These are phyloP conservation scores for Dione juno DNA, from an alignment of 2,888 invertebrate species.

Conservation along the genomic window DNA sequence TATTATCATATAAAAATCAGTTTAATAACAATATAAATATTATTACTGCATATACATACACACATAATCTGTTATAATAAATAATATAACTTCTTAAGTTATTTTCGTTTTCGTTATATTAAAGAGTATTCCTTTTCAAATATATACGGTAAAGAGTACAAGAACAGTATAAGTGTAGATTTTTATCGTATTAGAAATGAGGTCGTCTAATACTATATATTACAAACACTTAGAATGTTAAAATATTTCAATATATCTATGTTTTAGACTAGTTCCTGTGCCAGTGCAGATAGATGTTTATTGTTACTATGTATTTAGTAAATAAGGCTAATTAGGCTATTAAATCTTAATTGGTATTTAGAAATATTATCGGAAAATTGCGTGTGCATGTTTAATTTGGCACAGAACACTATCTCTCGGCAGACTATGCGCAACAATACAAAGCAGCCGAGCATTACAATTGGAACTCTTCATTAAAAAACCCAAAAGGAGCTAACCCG, in stretches of 20 bases:
- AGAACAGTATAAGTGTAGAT: slow-evolving; percentile 10
- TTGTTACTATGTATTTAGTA: neutral
- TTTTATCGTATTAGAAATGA: slow-evolving; percentile 15
- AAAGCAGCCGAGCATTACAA: slow-evolving; percentile 39
- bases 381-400: slow-evolving; percentile 5
- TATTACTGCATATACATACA: too few relatives aligned
- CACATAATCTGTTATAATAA: neutral
- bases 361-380: neutral
- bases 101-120: neutral
- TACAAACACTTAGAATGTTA: neutral
- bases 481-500: slow-evolving; percentile 48
- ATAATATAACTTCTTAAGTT: neutral
- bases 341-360: slow-evolving; percentile 9
- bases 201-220: neutral
- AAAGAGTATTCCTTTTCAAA: neutral
- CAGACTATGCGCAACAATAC: slow-evolving; percentile 37
- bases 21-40: too few relatives aligned
- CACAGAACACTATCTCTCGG: slow-evolving; percentile 22
- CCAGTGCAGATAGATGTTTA: neutral
- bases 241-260: slow-evolving; percentile 11
- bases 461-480: slow-evolving; percentile 47
- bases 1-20: too few relatives aligned
- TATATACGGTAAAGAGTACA: neutral
- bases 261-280: too few relatives aligned
- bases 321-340: slow-evolving; percentile 10